These are phyloP conservation scores for Epinephelus cyanopodus DNA, from an alignment of 2,113 vertebrate genomes.

Conservation along the genomic window DNA sequence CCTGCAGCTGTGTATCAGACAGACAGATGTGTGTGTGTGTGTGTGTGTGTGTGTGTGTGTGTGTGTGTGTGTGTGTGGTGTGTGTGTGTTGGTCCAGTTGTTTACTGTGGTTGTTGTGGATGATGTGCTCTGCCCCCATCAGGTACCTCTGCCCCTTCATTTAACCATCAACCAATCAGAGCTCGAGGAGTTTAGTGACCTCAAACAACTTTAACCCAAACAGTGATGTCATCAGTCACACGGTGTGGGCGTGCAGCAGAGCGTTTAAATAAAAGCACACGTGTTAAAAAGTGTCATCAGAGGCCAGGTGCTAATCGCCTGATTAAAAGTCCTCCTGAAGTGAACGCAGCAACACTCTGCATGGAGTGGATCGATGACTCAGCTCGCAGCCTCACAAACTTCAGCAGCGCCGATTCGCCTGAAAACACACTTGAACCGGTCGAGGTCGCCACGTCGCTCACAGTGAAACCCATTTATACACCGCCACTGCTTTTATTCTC, in stretches of 20 bases:
- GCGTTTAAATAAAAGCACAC: background rate
- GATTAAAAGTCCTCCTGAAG: conserved; percentile 34
- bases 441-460: background rate
- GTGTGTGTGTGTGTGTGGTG: too few species aligned
- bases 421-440: conserved; percentile 5
- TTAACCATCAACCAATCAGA: too few species aligned
- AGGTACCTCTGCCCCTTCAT: too few species aligned
- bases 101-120: background rate
- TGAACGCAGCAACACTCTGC: conserved; percentile 5
- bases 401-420: background rate
- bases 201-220: background rate
- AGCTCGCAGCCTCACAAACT: conserved; percentile 2
- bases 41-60: too few species aligned
- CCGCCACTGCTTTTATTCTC: background rate
- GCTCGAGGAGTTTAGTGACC: background rate
- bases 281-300: conserved; percentile 19
- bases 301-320: conserved; percentile 20
- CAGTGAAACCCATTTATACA: background rate
- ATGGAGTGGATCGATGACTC: conserved; percentile 34
- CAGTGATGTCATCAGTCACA: conserved; percentile 3
- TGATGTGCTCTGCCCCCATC: too few species aligned
- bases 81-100: background rate
- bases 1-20: too few species aligned
- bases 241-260: background rate
- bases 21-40: too few species aligned